A percentile compares a stretch with the other conserved stretches of the same genome.
Evolutionary conservation across 2,888 invertebrate species (phyloP).

Genomic region (Eurytoma californica): DNA sequence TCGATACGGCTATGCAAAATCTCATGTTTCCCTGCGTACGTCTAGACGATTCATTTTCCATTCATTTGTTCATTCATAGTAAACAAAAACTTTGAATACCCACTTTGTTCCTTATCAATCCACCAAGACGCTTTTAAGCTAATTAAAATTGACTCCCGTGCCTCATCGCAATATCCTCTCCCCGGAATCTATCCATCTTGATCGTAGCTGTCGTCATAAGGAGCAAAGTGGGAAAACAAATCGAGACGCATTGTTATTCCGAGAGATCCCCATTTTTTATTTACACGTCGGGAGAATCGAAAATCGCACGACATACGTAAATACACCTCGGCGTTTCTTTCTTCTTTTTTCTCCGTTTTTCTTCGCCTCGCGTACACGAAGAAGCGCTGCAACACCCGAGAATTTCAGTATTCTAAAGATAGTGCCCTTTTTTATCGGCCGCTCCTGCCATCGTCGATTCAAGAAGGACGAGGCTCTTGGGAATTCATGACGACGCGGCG

Average conservation of each 20-base stretch:
- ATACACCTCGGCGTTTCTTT: conserved; percentile 31
- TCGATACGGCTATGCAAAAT: too few species aligned
- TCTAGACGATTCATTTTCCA: too few species aligned
- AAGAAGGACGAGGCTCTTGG: conserved; percentile 11
- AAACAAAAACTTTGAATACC: too few species aligned
- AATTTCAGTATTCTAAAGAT: conserved; percentile 43
- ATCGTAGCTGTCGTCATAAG: neutral
- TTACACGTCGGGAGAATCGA: conserved; percentile 42
- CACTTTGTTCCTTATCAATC: too few species aligned
- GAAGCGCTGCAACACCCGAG: neutral
- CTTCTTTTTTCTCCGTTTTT: conserved; percentile 17
- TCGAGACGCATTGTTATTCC: conserved; percentile 46
- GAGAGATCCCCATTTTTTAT: conserved; percentile 33
- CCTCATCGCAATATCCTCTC: conserved; percentile 41
- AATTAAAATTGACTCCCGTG: neutral
- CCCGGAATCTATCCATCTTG: neutral
- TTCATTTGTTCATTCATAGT: too few species aligned
- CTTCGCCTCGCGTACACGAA: neutral
- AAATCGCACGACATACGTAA: conserved; percentile 31
- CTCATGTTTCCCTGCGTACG: too few species aligned
- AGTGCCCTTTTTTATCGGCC: conserved; percentile 26
- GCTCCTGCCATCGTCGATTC: conserved; percentile 11
- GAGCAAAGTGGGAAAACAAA: neutral
- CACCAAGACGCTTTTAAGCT: too few species aligned
- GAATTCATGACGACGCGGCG: conserved; percentile 17